These are phyloP conservation scores for Drosophila erecta DNA, from an alignment of 1,140 invertebrate species.

Conservation along the genomic window DNA sequence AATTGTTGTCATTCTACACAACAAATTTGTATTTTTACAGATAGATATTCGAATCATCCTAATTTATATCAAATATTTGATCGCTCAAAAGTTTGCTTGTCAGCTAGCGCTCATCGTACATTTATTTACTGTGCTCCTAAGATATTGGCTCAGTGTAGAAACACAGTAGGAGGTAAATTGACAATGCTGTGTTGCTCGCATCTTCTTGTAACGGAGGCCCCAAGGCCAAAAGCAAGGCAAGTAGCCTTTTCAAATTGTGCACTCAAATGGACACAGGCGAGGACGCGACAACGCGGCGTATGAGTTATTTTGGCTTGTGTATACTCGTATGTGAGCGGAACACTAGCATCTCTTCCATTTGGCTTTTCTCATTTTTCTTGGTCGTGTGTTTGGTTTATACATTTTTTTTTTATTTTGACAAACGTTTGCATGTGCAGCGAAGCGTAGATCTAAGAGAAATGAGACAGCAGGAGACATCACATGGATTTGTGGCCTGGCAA, in stretches of 20 bases:
- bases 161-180: constrained; percentile 21
- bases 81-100: no score
- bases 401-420: constrained; percentile 26
- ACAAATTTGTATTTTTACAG: not conserved
- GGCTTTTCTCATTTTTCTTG: constrained; percentile 40
- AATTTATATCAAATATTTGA: no score
- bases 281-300: constrained; percentile 54
- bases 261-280: constrained; percentile 72
- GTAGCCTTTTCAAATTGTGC: constrained; percentile 79
- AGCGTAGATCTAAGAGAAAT: constrained; percentile 76
- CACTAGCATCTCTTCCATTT: constrained; percentile 56
- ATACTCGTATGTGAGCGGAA: constrained; percentile 5
- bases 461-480: constrained; percentile 64
- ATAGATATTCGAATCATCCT: not conserved
- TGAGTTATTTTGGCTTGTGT: constrained; percentile 53
- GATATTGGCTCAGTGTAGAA: not conserved
- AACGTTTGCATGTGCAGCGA: constrained; percentile 78
- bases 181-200: constrained; percentile 47
- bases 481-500: constrained; percentile 75
- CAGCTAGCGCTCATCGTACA: no score
- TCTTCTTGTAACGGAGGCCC: constrained; percentile 41
- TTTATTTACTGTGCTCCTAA: no score
- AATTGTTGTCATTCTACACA: not conserved
- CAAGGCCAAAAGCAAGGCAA: constrained; percentile 60
- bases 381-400: not conserved